A percentile compares a stretch with the other conserved stretches of the same genome.
These are phyloP conservation scores for Eleginops maclovinus DNA, from an alignment of 2,113 vertebrate species.

Conservation along the genomic window DNA sequence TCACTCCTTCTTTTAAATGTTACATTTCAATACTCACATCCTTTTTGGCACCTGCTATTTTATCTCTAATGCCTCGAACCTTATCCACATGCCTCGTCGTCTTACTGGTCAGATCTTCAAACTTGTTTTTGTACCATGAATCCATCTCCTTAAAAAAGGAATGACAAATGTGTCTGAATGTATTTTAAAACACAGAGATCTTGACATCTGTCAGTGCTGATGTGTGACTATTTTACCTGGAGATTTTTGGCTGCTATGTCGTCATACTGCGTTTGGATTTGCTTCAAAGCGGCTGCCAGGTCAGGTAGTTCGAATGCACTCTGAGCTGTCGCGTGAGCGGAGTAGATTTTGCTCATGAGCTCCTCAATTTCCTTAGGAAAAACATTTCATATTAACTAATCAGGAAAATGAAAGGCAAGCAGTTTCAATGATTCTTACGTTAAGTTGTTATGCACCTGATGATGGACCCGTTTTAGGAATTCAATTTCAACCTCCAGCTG, in stretches of 20 bases:
- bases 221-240: conserved; percentile 79
- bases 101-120: conserved; percentile 86
- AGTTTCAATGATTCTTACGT: background rate
- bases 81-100: conserved; percentile 81
- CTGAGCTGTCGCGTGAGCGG: conserved; percentile 67
- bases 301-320: conserved; percentile 79
- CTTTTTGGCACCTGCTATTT: conserved; percentile 82
- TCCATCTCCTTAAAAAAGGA: conserved; percentile 82
- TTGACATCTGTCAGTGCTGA: background rate
- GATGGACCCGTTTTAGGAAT: conserved; percentile 82
- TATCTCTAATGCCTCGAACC: conserved; percentile 82
- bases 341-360: conserved; percentile 84
- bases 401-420: background rate
- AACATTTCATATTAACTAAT: background rate
- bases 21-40: conserved; percentile 82
- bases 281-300: conserved; percentile 86
- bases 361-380: conserved; percentile 83
- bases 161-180: background rate
- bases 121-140: conserved; percentile 87
- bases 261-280: conserved; percentile 86
- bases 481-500: conserved; percentile 83
- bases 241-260: conserved; percentile 88
- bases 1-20: background rate
- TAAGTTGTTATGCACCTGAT: conserved; percentile 73
- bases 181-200: background rate